phyloP scores from a whole-genome alignment of 2,888 invertebrate species.

The Apocheima hispidaria region DNA sequence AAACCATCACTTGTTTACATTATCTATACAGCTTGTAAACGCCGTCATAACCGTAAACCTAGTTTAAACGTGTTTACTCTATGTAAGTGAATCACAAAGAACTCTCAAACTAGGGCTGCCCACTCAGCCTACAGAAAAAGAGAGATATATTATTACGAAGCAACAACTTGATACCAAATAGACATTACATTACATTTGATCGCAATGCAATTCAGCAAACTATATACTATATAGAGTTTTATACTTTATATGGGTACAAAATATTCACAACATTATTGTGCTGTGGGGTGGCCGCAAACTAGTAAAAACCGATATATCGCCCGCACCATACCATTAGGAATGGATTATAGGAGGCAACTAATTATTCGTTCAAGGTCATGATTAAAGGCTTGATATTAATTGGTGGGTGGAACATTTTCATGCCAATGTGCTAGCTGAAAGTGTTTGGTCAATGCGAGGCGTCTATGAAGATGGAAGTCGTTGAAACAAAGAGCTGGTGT shows the following conservation, averaged over 20 bases:
- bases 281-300: too few species aligned
- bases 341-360: too few species aligned
- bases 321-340: too few species aligned
- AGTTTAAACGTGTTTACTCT: slow-evolving; percentile 20
- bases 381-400: too few species aligned
- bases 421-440: slow-evolving; percentile 1
- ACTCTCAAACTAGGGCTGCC: slow-evolving; percentile 1
- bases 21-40: slow-evolving; percentile 17
- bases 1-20: slow-evolving; percentile 17
- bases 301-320: too few species aligned
- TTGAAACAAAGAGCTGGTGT: neutral
- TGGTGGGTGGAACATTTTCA: neutral
- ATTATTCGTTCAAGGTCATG: too few species aligned
- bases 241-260: too few species aligned
- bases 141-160: neutral
- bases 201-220: neutral
- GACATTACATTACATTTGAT: neutral
- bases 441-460: too few species aligned
- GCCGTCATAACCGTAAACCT: slow-evolving; percentile 30
- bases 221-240: too few species aligned
- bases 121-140: neutral
- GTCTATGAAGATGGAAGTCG: neutral
- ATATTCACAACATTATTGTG: too few species aligned
- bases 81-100: slow-evolving; percentile 25
- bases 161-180: neutral